Percentiles rank a stretch among this genome's conserved stretches.
phyloP scores from a whole-genome alignment of 2,797 vertebrate species.

The Clarias fuscus region DNA sequence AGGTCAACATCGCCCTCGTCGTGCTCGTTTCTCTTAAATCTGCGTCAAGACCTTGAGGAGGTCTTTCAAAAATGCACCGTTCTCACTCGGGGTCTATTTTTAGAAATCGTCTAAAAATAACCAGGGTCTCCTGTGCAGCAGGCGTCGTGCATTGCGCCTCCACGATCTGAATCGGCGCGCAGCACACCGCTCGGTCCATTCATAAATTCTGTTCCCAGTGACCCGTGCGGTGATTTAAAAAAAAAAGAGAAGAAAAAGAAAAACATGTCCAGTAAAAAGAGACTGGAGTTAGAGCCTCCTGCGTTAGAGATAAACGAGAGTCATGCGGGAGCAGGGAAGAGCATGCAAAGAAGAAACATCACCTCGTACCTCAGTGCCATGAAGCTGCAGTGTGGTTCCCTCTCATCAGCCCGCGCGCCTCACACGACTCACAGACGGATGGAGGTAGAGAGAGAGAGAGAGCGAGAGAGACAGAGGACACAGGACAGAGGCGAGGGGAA shows the following conservation, averaged over 20 bases:
- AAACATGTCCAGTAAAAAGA: conserved; percentile 13
- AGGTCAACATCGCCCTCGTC: conserved; percentile 14
- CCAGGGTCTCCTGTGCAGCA: conserved; percentile 51
- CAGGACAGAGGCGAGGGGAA: neutral
- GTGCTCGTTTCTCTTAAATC: conserved; percentile 14
- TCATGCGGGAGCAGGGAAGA: conserved; percentile 1
- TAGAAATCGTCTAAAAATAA: conserved; percentile 60
- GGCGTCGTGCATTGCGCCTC: conserved; percentile 43
- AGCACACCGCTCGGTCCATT: conserved; percentile 58
- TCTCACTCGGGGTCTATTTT: conserved; percentile 54
- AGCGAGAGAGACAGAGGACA: neutral
- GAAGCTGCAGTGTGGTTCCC: conserved; percentile 65
- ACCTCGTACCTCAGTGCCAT: conserved; percentile 62
- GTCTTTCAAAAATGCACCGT: conserved; percentile 42
- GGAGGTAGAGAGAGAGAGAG: neutral
- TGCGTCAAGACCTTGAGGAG: conserved; percentile 12
- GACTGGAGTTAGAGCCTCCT: conserved; percentile 31
- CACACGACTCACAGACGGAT: conserved; percentile 20
- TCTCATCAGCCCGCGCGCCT: conserved; percentile 35
- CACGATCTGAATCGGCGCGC: conserved; percentile 46
- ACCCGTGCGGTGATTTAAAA: neutral
- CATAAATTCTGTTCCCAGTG: conserved; percentile 47
- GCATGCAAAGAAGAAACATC: neutral
- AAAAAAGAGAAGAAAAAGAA: neutral
- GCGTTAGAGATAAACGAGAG: neutral